Base-by-base conservation (phyloP, 2,888 invertebrate genomes). In the Oxystoma pomonae region DNA sequence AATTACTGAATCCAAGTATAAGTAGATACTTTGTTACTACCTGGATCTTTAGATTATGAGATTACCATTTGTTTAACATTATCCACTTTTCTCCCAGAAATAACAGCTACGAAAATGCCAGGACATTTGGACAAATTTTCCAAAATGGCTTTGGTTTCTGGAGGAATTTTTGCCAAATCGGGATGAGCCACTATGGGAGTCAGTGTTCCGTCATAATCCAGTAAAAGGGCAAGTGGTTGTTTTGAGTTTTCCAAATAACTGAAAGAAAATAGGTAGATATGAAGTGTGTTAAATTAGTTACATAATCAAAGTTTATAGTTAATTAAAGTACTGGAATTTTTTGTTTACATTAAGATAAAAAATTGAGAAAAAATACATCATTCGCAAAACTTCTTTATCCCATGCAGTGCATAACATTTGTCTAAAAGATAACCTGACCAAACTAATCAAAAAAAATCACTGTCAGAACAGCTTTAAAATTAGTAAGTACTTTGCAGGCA, bases 181-280 rank as follows among this genome's bases (percentile, higher is more conserved):
- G 94, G 94, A 81, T 94, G 94, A 0, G 92, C 91, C 0, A 93
- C 93, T 67, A 94, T 90, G 0, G 93, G 93, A 0, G 94, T 91
- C 71, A 94, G 80, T 0, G 94, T 94, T 19, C 94, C 94, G 77
- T 94, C 94, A 79, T 94, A 94, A 80, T 94, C 94, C 73, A 94
- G 80, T 1, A 94, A 81, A 1, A 94, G 80, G 0, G 93, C 93
- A 73, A 94, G 79, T n/a, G n/a, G n/a, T 80, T 94, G 93, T 55
- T 66, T 59, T 5, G 67, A 64, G 55, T 64, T 55, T 51, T 62
- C 12, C 20, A 73, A 61, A 58, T 72, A 72, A 19, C 63, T 63
- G 19, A 22, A 63, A 65, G 5, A 35, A 35, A 35, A 35, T 35
- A 35, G n/a, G n/a, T n/a, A n/a, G n/a, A n/a, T n/a, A n/a, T n/a